Base-by-base conservation (phyloP, 2,888 invertebrate genomes). In the Drosophila multiciliata region DNA sequence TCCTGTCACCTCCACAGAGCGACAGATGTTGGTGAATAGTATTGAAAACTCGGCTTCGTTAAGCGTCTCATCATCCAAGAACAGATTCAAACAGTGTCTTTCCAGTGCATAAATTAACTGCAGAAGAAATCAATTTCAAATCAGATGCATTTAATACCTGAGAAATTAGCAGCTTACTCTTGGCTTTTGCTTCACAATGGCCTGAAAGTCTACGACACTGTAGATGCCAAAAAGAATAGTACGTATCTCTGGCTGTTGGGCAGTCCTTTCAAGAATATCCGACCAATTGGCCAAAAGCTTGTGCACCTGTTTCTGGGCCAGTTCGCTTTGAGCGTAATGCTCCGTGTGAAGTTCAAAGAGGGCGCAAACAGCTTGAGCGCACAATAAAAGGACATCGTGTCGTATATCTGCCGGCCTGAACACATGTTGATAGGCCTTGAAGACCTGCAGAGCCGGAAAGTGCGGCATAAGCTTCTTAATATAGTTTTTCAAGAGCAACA, bases 31-130 rank as follows among this genome's bases (percentile, higher is more conserved):
- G 2, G 5, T 11, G 11, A 83, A 88, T 26, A 85, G 70, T 1
- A 55, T 54, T 6, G 35, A 17, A 8, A 73, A 26, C 15, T 85
- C 90, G 2, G 53, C 17, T 9, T 77, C 75, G 3, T 20, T 48
- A 0, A 85, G 70, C 1, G 83, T 65, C 1, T 78, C 54, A 45
- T 88, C 83, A 1, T 59, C 12, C 15, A 86, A 32, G 45, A 88
- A 85, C 7, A 49, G 63, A 0, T 66, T 35, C 1, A 84, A n/a
- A 15, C 76, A 70, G 17, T 36, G 60, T 3, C 3, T 48, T 55
- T 85, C 90, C 11, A 85, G 42, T 0, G 15, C 20, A 12, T 15
- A 17, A 11, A 84, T 36, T 4, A 90, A 17, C 88, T 89, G 26
- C 15, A 45, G 29, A 55, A 29, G 12, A 23, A 23, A 23, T 23